Base-by-base conservation (phyloP, 2,113 vertebrate genomes). In the Hucho hucho region DNA sequence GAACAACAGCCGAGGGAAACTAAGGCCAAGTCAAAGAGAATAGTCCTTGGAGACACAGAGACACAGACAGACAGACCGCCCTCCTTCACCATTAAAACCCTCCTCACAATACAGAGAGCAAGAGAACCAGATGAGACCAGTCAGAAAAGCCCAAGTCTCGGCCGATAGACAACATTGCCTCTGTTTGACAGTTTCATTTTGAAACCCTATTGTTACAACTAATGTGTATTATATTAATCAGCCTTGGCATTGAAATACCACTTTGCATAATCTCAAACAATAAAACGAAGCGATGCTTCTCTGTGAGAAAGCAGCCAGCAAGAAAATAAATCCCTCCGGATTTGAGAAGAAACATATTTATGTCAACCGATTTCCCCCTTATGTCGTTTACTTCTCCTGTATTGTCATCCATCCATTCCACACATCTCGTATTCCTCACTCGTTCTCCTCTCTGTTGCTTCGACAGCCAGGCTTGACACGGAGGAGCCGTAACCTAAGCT, bases 171-270 rank as follows among this genome's bases (percentile, higher is more conserved):
- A 81, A 53, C 83, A 43, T 79, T 58, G 76, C 80, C 80, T 80
- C 80, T 26, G 78, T 59, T 76, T 79, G 86, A 87, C 87, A 82
- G 73, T 81, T 87, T 87, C 78, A 80, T 86, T 89, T 89, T 74
- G 81, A 81, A 64, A 79, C 13, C 59, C 75, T 71, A 66, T 6
- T 32, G 74, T 84, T 84, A 67, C 64, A 28, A 64, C 74, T 79
- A 72, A 81, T 81, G 72, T 16, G 26, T 64, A 73, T 83, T 79
- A 83, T 86, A 77, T 81, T 61, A 68, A 16, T 66, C 64, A 4
- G 13, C 1, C 68, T 59, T 7, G 77, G 65, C 67, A 47, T 78
- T 77, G 80, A 71, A 79, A n/a, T 26, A 74, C 68, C 77, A 25
- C 70, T 28, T 32, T 20, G 72, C 75, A 58, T 28, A 65, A 43